Conservation (phyloP, 2,888 invertebrate species). For the Metacarcinus magister region DNA sequence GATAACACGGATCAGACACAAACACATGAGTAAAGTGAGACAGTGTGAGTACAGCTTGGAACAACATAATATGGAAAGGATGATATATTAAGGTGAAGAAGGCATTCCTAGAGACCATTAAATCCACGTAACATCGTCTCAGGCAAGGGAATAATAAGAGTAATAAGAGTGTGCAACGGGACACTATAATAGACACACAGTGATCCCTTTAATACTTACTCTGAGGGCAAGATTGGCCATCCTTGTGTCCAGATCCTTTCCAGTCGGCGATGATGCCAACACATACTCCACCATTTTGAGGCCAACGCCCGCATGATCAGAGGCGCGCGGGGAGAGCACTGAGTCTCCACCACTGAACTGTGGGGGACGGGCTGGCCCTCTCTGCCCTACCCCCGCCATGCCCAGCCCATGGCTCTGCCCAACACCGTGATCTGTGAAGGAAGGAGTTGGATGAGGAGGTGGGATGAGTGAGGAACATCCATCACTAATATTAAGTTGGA, state of each 20-base stretch:
- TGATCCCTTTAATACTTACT: slow-evolving; percentile 61
- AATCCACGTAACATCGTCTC: too few relatives aligned
- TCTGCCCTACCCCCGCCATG: slow-evolving; percentile 77
- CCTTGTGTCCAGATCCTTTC: slow-evolving; percentile 79
- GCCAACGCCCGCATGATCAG: slow-evolving; percentile 77
- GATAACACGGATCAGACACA: too few relatives aligned
- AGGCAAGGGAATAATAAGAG: too few relatives aligned
- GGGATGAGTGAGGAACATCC: not conserved
- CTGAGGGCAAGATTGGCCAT: slow-evolving; percentile 82
- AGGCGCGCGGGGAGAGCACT: slow-evolving; percentile 79
- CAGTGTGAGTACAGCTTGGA: too few relatives aligned
- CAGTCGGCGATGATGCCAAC: slow-evolving; percentile 80
- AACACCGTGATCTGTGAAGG: slow-evolving; percentile 75
- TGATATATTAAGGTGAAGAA: too few relatives aligned
- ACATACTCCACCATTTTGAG: slow-evolving; percentile 82
- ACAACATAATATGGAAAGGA: too few relatives aligned
- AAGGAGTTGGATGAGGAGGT: not conserved
- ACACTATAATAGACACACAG: not conserved
- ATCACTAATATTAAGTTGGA: not conserved
- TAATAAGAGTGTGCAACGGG: not conserved
- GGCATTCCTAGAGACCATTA: too few relatives aligned
- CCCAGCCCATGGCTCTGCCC: slow-evolving; percentile 76
- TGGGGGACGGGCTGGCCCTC: slow-evolving; percentile 76
- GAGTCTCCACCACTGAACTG: slow-evolving; percentile 80
- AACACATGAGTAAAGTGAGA: too few relatives aligned